phyloP scores from a whole-genome alignment of 2,113 vertebrate species.

The Crotophaga sulcirostris region DNA sequence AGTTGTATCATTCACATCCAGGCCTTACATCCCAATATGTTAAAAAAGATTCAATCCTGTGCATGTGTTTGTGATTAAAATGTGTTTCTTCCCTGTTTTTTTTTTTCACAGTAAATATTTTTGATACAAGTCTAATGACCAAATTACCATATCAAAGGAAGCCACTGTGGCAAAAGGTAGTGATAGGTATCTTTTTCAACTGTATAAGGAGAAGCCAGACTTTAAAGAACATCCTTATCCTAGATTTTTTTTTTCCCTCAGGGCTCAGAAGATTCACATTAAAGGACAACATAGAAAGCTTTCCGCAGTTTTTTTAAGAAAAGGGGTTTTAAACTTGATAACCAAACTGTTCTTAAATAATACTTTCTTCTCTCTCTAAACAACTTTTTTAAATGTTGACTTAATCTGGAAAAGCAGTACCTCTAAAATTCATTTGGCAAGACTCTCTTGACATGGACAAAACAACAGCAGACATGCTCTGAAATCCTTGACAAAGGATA shows the following conservation, averaged over 20 bases:
- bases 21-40: not conserved
- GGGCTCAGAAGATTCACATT: not conserved
- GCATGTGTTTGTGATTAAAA: not conserved
- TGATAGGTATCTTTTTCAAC: not conserved
- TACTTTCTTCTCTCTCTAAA: not conserved
- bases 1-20: not conserved
- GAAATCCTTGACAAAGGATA: not conserved
- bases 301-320: not conserved
- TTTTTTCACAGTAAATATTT: not conserved
- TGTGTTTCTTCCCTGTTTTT: not conserved
- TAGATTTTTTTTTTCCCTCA: not conserved
- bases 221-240: not conserved
- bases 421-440: not conserved
- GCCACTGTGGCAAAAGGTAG: not conserved
- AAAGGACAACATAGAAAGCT: not conserved
- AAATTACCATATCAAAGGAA: slow-evolving; percentile 5
- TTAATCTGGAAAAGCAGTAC: not conserved
- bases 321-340: not conserved
- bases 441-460: not conserved
- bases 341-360: not conserved
- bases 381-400: not conserved
- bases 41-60: not conserved
- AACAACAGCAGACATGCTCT: not conserved
- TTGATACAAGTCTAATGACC: not conserved
- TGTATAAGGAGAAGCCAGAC: not conserved